Evolutionary conservation across 2,113 vertebrate species (phyloP), one percentile per base, ranked within the genome.

Genomic region (Chaetorhynchus papuensis): DNA sequence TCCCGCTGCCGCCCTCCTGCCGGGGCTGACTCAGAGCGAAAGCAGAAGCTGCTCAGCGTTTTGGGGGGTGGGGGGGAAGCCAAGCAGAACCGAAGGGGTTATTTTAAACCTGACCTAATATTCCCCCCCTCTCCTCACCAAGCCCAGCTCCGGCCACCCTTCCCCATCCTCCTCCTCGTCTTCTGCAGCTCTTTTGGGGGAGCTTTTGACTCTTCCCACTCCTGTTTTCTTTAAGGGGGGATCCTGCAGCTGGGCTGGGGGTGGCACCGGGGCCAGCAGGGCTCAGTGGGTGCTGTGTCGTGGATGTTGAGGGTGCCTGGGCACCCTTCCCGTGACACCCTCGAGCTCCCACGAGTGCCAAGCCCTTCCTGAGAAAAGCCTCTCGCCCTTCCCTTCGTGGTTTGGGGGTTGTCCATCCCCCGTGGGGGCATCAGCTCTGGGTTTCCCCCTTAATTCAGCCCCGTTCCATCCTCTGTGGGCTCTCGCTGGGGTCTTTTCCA

Each of bases 31-130:
- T 98, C 98, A 98, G 91, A 98, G 64, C 0, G 97, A 98, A 98
- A 98, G 98, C 98, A 98, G 98, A 98, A 98, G 98, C 97, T 97
- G 96, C 93, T 96, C 50, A 2, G 80, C 39, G 0, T 91, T 91
- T 74, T 1, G 70, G 76, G 96, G 97, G 92, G 61, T 0, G 37
- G 61, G 92, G 96, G 95, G 69, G 97, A 97, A 97, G 97, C 70
- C 96, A 97, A 97, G 97, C 98, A 98, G 97, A 98, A 97, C 98
- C 96, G 20, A 61, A 78, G 24, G 85, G 85, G 94, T 97, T 98
- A 98, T 98, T 98, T 98, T 98, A 96, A 97, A 98, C 94, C 82
- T 90, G 66, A 86, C 96, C 97, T 96, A 77, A 97, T 97, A n/a
- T 97, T 97, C 83, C 94, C 91, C 82, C 82, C 72, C 66, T 92